phyloP scores from a whole-genome alignment of 2,888 invertebrate species.

The Machimus atricapillus region DNA sequence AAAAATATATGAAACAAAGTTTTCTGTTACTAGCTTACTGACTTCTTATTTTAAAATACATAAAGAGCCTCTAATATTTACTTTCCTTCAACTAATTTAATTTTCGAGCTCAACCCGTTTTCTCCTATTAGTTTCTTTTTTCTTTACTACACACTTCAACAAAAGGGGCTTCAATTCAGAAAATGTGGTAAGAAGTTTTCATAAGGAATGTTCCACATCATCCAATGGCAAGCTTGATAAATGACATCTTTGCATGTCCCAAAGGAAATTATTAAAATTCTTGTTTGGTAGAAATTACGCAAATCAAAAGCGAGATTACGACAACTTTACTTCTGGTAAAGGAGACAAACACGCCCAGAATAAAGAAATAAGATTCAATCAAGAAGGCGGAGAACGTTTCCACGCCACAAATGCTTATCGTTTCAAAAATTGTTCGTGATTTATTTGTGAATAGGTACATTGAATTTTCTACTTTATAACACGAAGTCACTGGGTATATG shows the following conservation, averaged over 20 bases:
- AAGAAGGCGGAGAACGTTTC: not conserved
- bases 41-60: no score
- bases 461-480: slow-evolving; percentile 54
- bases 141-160: not conserved
- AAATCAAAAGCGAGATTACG: slow-evolving; percentile 54
- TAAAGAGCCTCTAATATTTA: not conserved
- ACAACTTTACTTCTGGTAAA: slow-evolving; percentile 48
- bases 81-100: not conserved
- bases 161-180: not conserved
- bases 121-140: not conserved
- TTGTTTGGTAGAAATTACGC: slow-evolving; percentile 75
- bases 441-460: slow-evolving; percentile 55
- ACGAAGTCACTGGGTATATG: slow-evolving; percentile 70
- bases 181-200: not conserved
- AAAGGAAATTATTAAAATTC: slow-evolving; percentile 71
- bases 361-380: not conserved
- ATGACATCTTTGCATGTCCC: not conserved
- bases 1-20: no score
- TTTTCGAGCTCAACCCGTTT: not conserved
- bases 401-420: not conserved
- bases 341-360: not conserved
- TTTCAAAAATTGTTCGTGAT: slow-evolving; percentile 56
- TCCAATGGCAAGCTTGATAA: not conserved
- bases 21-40: no score
- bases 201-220: not conserved